phyloP scores from a whole-genome alignment of 2,113 vertebrate genomes.

The Leptobrachium ailaonicum region DNA sequence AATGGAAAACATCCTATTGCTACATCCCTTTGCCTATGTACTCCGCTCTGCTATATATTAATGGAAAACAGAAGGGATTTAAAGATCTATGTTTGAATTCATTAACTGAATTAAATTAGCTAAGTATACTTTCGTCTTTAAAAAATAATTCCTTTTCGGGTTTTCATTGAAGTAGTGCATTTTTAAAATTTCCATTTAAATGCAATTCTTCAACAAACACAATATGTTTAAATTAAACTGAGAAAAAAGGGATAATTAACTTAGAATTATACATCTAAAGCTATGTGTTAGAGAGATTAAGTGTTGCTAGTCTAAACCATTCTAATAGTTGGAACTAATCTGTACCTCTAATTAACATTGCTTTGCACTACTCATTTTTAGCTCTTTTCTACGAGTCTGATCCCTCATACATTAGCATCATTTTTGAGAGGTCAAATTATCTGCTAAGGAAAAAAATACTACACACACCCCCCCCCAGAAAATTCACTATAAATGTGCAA shows the following conservation, averaged over 20 bases:
- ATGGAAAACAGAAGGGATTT: too few relatives aligned
- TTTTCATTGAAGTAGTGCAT: neutral
- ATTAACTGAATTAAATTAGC: neutral
- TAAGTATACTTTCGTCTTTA: neutral
- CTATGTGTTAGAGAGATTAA: neutral
- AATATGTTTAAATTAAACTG: neutral
- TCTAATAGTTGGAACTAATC: neutral
- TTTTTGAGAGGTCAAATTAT: too few relatives aligned
- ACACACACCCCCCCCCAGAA: too few relatives aligned
- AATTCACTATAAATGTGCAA: too few relatives aligned
- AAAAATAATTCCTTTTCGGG: neutral
- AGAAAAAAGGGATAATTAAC: neutral
- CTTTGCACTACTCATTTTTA: neutral
- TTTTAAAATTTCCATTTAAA: neutral
- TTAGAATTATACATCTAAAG: neutral
- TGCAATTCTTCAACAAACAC: neutral
- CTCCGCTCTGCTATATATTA: too few relatives aligned
- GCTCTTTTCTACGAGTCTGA: neutral
- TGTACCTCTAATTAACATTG: conserved; percentile 4
- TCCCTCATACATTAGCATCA: too few relatives aligned
- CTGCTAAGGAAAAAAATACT: too few relatives aligned
- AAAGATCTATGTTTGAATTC: neutral
- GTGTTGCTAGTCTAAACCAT: neutral
- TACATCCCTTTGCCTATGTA: too few relatives aligned
- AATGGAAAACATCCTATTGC: too few relatives aligned